Conservation (phyloP, 2,888 invertebrate species). For the Rambutsinella grinnellia region DNA sequence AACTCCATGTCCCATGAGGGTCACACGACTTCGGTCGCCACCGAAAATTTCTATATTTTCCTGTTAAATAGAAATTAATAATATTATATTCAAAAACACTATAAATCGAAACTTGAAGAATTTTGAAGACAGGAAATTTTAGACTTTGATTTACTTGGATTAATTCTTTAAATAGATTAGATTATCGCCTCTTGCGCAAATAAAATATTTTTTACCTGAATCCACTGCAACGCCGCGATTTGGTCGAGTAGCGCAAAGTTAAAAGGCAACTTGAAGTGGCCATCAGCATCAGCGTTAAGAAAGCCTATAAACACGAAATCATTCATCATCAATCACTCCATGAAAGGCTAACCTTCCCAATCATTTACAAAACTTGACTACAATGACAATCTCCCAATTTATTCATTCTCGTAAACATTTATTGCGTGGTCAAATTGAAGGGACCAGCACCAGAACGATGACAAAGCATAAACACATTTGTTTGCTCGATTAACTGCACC, state of each 20-base stretch:
- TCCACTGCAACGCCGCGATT: constrained; percentile 75
- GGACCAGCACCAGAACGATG: not conserved
- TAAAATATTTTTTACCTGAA: constrained; percentile 58
- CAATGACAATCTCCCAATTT: too few species aligned
- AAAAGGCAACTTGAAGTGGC: constrained; percentile 86
- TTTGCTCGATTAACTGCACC: not conserved
- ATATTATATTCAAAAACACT: too few species aligned
- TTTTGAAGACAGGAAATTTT: too few species aligned
- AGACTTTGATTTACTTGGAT: too few species aligned
- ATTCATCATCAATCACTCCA: too few species aligned
- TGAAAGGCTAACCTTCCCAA: too few species aligned
- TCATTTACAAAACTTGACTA: too few species aligned
- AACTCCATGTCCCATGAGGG: constrained; percentile 65
- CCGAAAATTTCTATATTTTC: constrained; percentile 64
- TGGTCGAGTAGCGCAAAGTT: constrained; percentile 99
- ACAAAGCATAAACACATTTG: not conserved
- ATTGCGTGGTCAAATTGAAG: not conserved
- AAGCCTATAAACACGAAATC: constrained; percentile 76
- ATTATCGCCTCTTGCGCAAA: not conserved
- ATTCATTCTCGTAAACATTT: not conserved
- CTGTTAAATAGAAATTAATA: constrained; percentile 41
- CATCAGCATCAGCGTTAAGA: constrained; percentile 89
- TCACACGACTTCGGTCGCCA: constrained; percentile 64
- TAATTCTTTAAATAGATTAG: too few species aligned
- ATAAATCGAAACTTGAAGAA: too few species aligned